Base-by-base conservation (phyloP, 2,113 vertebrate genomes). In the Percina caprodes region DNA sequence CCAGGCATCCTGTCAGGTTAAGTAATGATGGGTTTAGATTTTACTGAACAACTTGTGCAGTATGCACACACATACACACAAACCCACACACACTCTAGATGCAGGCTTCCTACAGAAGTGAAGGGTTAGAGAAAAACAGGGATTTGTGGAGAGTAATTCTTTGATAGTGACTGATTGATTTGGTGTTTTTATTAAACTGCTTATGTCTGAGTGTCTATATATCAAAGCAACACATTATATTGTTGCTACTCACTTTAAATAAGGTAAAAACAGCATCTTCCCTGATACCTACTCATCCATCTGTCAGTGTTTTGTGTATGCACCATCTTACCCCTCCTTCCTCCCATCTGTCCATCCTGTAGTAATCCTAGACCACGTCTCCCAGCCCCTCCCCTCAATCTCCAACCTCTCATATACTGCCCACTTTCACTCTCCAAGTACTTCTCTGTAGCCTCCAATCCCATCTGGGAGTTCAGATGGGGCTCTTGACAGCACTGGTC, bases 1-100 rank as follows among this genome's bases (percentile, higher is more conserved):
- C 65, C 33, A 67, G 74, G 63, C 74, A 48, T 79, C 71, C 52
- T 69, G 62, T 84, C 69, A 58, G 56, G 6, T 21, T 2, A 24
- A 79, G 42, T 58, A 88, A 76, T 79, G 48, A 74, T 33, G 51
- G 88, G 72, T 76, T 78, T 30, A 45, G 46, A 69, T 83, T 86
- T 84, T 74, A 82, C 70, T 45, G 74, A 56, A 74, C 39, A 23
- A 19, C 35, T 42, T 49, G 4, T 59, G 33, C 23, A 35, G 45
- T 24, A 48, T 46, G 67, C 51, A 60, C 62, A 70, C 59, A 23
- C 66, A 62, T 6, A 69, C 60, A 65, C 24, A 21, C 19, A 10
- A 8, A 10, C 35, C 9, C 35, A 9, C 35, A 39, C 35, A 39
- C 35, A 9, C 39, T 18, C 2, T 26, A 67, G 15, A 33, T 65